Base-by-base conservation (phyloP, 2,888 invertebrate genomes). In the Tiphia femorata region DNA sequence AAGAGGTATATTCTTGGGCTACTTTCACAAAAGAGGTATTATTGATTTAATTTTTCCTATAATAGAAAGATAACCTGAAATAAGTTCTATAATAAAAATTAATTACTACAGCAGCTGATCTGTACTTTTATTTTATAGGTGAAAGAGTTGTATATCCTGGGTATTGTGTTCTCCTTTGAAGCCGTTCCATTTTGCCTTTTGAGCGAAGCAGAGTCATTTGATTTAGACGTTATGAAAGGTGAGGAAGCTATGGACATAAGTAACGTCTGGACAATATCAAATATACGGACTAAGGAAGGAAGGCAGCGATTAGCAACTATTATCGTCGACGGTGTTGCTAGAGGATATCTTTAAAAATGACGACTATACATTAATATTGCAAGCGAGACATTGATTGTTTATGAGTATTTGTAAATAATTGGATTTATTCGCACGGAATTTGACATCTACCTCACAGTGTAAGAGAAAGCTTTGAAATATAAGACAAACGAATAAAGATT, bases 261-360 rank as follows among this genome's bases (percentile, higher is more conserved):
- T 19, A 88, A 89, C 54, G 85, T 92, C 2, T 92, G 91, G 91
- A 85, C 85, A 53, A 66, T 92, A 0, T 78, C 84, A 25, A 88
- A 89, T 1, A 87, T 92, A 51, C 86, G 88, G 70, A 86, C 87
- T 0, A 84, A 87, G 60, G 85, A 85, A 14, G 89, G 89, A 5
- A 85, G 90, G 17, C 81, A 85, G 33, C 84, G 91, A 35, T 85
- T 91, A 41, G 90, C 91, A 0, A 86, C 88, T 59, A 85, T 90
- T 20, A 85, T 92, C 6, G 88, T 89, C 29, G 89, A 91, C 76
- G 88, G 88, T 30, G 87, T 90, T 1, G 88, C 91, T 67, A 84
- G 85, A 62, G 88, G 87, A 7, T 91, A 87, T 67, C 84, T 89
- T 80, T 88, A 80, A 60, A 1, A 12, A 33, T 14, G 33, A 30